Evolutionary conservation across 1,140 invertebrate genomes (phyloP).

Genomic region (Anthonomus grandis): DNA sequence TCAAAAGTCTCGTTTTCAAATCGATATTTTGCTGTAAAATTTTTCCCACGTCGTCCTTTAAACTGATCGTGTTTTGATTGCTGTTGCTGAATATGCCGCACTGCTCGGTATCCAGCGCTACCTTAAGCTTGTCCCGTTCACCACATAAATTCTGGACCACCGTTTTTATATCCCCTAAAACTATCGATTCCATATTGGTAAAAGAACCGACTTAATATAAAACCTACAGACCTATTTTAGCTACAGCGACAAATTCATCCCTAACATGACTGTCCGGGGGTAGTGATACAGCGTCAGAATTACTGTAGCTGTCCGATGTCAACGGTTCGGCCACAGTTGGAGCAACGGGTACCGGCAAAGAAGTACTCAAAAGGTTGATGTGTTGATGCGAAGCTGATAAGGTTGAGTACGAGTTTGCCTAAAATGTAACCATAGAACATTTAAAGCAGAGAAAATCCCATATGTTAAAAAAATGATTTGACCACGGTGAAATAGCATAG

Average conservation of each 20-base stretch:
- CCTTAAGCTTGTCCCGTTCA: conserved; percentile 61
- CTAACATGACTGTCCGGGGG: conserved; percentile 59
- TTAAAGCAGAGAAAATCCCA: too few species aligned
- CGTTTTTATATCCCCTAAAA: conserved; percentile 54
- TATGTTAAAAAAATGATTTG: too few species aligned
- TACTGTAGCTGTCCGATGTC: conserved; percentile 38
- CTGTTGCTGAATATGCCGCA: conserved; percentile 40
- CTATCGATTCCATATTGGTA: conserved; percentile 42
- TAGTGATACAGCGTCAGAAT: conserved; percentile 39
- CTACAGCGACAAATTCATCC: conserved; percentile 66
- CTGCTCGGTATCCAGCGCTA: conserved; percentile 53
- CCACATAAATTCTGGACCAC: conserved; percentile 55
- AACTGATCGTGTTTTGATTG: conserved; percentile 49
- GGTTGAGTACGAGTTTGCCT: conserved; percentile 34
- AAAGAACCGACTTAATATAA: neutral
- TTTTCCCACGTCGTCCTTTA: conserved; percentile 60
- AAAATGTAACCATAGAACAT: conserved; percentile 14
- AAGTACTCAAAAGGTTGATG: conserved; percentile 19
- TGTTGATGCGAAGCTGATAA: conserved; percentile 29
- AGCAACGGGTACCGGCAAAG: conserved; percentile 33
- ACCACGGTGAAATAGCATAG: too few species aligned
- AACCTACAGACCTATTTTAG: conserved; percentile 59
- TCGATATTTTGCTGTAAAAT: conserved; percentile 73
- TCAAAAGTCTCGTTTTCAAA: conserved; percentile 60
- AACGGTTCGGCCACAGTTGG: conserved; percentile 25